A percentile compares a stretch with the other conserved stretches of the same genome.
Conservation (phyloP, 2,888 invertebrate species). For the Agrilus cyanescens region DNA sequence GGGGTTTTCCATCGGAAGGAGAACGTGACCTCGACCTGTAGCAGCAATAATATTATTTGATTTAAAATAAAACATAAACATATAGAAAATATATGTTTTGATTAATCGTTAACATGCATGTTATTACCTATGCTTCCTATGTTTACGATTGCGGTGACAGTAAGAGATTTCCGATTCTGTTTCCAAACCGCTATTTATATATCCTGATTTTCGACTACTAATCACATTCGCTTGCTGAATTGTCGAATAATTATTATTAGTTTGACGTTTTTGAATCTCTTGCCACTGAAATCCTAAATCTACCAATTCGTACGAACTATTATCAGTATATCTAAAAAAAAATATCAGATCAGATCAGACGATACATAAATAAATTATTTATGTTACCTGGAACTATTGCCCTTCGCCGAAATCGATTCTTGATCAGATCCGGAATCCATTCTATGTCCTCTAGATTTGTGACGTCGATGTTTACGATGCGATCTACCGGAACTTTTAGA, state of each 20-base stretch:
- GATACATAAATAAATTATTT: background rate
- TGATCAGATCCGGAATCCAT: slow-evolving; percentile 63
- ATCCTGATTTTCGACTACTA: slow-evolving; percentile 39
- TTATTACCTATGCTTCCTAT: slow-evolving; percentile 29
- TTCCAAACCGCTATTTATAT: slow-evolving; percentile 35
- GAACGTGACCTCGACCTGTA: slow-evolving; percentile 50
- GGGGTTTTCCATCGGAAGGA: slow-evolving; percentile 55
- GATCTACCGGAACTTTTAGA: slow-evolving; percentile 76
- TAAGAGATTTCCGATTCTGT: slow-evolving; percentile 37
- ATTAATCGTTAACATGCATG: too few relatives aligned
- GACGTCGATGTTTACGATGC: slow-evolving; percentile 60
- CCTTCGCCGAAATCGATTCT: slow-evolving; percentile 40
- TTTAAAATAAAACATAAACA: too few relatives aligned
- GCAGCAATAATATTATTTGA: too few relatives aligned
- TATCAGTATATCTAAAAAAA: slow-evolving; percentile 31
- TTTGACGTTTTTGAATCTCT: slow-evolving; percentile 68
- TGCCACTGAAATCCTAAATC: slow-evolving; percentile 85
- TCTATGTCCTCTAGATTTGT: slow-evolving; percentile 63
- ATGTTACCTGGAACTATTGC: slow-evolving; percentile 11
- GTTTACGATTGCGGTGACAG: slow-evolving; percentile 25
- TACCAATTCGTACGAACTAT: slow-evolving; percentile 54
- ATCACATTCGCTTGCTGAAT: slow-evolving; percentile 62
- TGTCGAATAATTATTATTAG: slow-evolving; percentile 39
- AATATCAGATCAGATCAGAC: background rate
- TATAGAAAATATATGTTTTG: too few relatives aligned